phyloP scores from a whole-genome alignment of 2,888 invertebrate genomes.

The Drosophila vallismaia region DNA sequence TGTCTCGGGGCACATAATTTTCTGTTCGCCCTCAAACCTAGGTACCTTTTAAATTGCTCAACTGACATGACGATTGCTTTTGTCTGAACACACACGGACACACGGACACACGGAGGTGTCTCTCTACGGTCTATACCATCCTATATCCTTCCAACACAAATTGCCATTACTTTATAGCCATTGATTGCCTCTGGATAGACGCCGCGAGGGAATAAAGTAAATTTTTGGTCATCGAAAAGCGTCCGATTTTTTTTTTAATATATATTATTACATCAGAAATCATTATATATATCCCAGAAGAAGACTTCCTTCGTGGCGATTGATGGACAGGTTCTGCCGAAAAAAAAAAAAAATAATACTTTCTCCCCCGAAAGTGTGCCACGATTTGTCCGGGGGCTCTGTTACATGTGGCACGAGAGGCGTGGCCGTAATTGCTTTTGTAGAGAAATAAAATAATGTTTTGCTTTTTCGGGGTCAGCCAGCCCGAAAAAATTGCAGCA shows the following conservation, averaged over 20 bases:
- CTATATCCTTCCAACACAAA: slow-evolving; percentile 22
- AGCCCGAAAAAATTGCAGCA: slow-evolving; percentile 30
- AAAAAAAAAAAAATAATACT: too few relatives aligned
- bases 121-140: not conserved
- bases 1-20: slow-evolving; percentile 27
- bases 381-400: slow-evolving; percentile 16
- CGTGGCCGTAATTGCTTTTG: slow-evolving; percentile 41
- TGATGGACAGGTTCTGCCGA: not conserved
- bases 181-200: slow-evolving; percentile 62
- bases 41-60: slow-evolving; percentile 27
- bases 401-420: not conserved
- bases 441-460: slow-evolving; percentile 29
- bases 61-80: slow-evolving; percentile 36
- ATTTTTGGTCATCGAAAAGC: not conserved
- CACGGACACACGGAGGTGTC: not conserved
- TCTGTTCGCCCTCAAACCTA: not conserved
- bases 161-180: slow-evolving; percentile 23
- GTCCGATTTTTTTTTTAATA: too few relatives aligned
- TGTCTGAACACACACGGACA: slow-evolving; percentile 22
- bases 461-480: slow-evolving; percentile 39
- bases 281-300: too few relatives aligned
- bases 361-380: slow-evolving; percentile 50
- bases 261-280: too few relatives aligned
- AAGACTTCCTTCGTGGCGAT: not conserved
- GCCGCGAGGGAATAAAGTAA: slow-evolving; percentile 3